Conservation (phyloP, 2,888 invertebrate species). For the Scaeva pyrastri region DNA sequence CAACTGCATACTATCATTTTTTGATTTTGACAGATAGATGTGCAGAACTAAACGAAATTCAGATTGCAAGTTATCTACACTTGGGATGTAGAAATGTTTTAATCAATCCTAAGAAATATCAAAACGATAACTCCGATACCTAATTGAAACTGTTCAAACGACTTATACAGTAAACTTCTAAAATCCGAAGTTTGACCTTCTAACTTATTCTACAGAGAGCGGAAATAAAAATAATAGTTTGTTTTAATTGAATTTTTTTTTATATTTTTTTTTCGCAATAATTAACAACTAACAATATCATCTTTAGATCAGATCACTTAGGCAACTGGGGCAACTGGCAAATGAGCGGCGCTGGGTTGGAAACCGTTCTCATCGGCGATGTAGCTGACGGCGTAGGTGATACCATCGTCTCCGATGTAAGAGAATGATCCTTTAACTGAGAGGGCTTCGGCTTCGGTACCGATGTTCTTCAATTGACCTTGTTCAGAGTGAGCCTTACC, state of each 20-base stretch:
- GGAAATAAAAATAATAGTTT: not conserved
- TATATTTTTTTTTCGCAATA: constrained; percentile 14
- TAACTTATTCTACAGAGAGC: too few species aligned
- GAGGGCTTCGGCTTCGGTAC: constrained; percentile 84
- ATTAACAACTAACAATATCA: constrained; percentile 36
- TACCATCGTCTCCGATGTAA: constrained; percentile 85
- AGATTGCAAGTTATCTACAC: too few species aligned
- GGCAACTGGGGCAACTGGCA: constrained; percentile 81
- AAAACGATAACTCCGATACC: too few species aligned
- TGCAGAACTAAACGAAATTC: too few species aligned
- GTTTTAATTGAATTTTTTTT: not conserved
- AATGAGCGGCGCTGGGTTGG: constrained; percentile 84
- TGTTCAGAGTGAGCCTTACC: constrained; percentile 84
- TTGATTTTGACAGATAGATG: too few species aligned
- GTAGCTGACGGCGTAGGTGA: constrained; percentile 85
- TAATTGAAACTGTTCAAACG: too few species aligned
- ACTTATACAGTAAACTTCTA: too few species aligned
- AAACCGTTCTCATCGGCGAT: constrained; percentile 81
- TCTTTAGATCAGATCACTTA: constrained; percentile 9
- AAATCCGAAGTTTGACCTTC: too few species aligned
- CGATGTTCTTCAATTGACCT: constrained; percentile 85
- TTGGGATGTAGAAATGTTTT: too few species aligned
- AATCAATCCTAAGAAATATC: too few species aligned
- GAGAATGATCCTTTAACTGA: constrained; percentile 84
- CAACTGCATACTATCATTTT: too few species aligned